These are phyloP conservation scores for Denticeps clupeoides DNA, from an alignment of 2,797 vertebrate species.

Conservation along the genomic window DNA sequence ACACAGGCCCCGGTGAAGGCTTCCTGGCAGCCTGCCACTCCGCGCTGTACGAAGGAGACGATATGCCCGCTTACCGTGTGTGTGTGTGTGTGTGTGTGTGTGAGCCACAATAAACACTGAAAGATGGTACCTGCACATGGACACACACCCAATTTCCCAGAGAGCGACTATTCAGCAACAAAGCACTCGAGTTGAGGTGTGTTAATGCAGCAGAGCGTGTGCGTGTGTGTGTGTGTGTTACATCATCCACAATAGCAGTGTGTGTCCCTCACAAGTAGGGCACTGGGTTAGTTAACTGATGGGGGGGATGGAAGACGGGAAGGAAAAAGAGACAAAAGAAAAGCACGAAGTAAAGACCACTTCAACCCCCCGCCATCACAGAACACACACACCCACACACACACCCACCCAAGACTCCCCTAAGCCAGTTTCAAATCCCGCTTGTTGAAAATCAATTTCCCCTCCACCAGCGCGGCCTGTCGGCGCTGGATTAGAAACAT, in stretches of 20 bases:
- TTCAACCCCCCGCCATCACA: background rate
- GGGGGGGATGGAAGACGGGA: background rate
- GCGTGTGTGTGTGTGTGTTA: no score
- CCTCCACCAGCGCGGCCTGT: background rate
- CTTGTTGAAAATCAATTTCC: slow-evolving; percentile 22
- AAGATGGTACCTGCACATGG: slow-evolving; percentile 6
- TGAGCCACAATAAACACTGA: background rate
- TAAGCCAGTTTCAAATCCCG: slow-evolving; percentile 23
- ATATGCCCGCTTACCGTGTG: background rate
- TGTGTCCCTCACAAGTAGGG: no score
- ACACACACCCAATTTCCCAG: slow-evolving; percentile 6
- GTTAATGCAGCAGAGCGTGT: no score
- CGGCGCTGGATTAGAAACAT: slow-evolving; percentile 30
- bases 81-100: background rate
- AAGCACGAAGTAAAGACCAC: background rate
- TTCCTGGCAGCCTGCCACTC: no score
- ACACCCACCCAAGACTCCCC: background rate
- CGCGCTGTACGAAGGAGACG: no score
- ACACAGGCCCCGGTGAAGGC: no score
- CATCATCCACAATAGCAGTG: no score
- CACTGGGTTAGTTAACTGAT: background rate
- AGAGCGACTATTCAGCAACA: background rate
- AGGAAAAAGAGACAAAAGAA: background rate
- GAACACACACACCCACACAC: background rate
- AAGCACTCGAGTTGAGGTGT: background rate